phyloP scores from a whole-genome alignment of 2,113 vertebrate genomes.

The Calidris pugnax region DNA sequence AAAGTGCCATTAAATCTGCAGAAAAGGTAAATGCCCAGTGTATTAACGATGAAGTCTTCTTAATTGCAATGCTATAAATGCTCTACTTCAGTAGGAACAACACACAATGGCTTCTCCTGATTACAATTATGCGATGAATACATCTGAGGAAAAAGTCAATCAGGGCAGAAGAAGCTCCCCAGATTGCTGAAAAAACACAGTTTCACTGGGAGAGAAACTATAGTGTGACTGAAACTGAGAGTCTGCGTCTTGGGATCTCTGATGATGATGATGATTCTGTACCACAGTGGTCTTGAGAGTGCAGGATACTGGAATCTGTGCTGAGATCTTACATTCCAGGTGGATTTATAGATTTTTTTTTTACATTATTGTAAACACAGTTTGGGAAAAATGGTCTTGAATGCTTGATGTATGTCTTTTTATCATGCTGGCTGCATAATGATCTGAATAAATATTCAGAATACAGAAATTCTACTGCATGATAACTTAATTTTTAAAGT shows the following conservation, averaged over 20 bases:
- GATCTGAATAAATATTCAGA: background rate
- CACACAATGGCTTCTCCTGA: constrained; percentile 22
- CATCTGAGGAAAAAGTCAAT: constrained; percentile 46
- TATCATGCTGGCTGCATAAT: rapidly evolving
- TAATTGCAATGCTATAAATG: constrained; percentile 37
- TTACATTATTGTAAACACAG: background rate
- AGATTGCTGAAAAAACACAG: background rate
- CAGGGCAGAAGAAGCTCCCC: background rate
- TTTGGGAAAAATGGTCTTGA: background rate
- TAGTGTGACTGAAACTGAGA: background rate
- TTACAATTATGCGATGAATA: constrained; percentile 48
- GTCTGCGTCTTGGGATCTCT: background rate
- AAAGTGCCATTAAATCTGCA: background rate
- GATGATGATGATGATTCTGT: background rate
- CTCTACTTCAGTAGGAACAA: background rate
- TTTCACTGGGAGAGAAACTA: background rate
- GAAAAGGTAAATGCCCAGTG: constrained; percentile 23
- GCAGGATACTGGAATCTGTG: background rate
- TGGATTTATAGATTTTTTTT: background rate
- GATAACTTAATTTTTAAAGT: background rate
- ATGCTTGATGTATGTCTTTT: background rate
- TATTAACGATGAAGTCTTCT: background rate
- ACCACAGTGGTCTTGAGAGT: background rate
- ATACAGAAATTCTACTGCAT: background rate
- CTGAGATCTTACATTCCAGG: background rate